Conservation (phyloP, 2,113 vertebrate species). For the Chionis minor region DNA sequence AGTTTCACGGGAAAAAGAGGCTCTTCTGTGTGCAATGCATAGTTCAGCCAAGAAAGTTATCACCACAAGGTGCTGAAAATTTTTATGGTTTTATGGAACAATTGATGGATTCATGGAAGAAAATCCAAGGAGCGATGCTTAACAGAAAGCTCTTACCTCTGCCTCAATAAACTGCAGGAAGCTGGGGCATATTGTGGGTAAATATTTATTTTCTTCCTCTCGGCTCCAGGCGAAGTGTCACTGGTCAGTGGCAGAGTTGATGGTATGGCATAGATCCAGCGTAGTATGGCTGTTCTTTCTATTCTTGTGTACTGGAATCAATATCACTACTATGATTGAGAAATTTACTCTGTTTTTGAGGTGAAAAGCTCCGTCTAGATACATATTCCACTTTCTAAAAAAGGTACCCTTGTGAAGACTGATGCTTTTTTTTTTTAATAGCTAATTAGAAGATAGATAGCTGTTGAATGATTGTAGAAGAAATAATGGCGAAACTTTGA, state of each 20-base stretch:
- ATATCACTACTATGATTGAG: background rate
- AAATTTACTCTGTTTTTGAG: background rate
- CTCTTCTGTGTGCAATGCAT: background rate
- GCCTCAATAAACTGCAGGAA: background rate
- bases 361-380: slow-evolving; percentile 10
- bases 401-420: background rate
- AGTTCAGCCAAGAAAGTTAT: background rate
- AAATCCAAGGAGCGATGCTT: background rate
- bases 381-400: background rate
- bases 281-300: background rate
- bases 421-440: background rate
- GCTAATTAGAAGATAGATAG: background rate
- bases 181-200: background rate
- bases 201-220: background rate
- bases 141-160: background rate
- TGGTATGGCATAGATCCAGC: background rate
- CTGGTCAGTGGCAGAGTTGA: background rate
- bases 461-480: background rate
- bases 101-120: background rate
- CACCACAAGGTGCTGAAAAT: background rate
- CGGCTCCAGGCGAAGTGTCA: background rate
- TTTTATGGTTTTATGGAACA: background rate
- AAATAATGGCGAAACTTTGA: background rate
- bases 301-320: background rate
- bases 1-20: background rate